Conservation (phyloP, 1,140 invertebrate species). For the Drosophila arizonae region DNA sequence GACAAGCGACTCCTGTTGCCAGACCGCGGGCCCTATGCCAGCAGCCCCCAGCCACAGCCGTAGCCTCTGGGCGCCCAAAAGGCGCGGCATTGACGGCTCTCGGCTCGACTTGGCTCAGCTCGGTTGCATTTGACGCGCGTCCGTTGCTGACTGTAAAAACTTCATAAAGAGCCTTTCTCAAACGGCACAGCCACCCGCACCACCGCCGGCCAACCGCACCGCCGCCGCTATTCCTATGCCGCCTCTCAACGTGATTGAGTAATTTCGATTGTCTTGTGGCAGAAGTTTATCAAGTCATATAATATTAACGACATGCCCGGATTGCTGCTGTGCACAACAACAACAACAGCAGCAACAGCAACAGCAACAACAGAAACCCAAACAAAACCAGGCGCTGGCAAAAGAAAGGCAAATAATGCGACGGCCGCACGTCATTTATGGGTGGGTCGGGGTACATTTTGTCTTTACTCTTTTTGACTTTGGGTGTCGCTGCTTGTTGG, state of each 20-base stretch:
- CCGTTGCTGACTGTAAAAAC: constrained; percentile 25
- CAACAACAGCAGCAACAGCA: too few species aligned
- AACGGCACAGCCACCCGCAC: constrained; percentile 10
- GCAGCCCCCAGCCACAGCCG: constrained; percentile 2
- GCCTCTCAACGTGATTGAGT: constrained; percentile 69
- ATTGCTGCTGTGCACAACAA: constrained; percentile 46
- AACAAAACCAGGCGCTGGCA: constrained; percentile 27
- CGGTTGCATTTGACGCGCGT: constrained; percentile 67
- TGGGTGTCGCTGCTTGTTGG: constrained; percentile 25
- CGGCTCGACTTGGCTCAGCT: neutral
- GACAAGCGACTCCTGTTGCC: constrained; percentile 68
- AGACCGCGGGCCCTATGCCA: constrained; percentile 17
- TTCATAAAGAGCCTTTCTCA: constrained; percentile 46
- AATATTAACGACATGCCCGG: constrained; percentile 77
- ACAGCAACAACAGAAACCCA: neutral
- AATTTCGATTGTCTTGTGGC: constrained; percentile 81
- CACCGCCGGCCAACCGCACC: neutral
- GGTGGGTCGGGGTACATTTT: constrained; percentile 46
- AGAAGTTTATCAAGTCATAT: constrained; percentile 81
- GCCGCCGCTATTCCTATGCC: neutral
- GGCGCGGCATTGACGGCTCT: constrained; percentile 68
- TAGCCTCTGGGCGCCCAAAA: constrained; percentile 38
- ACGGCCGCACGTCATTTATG: constrained; percentile 75
- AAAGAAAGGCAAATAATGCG: constrained; percentile 80
- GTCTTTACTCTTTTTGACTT: neutral